A percentile compares a stretch with the other conserved stretches of the same genome.
phyloP scores from a whole-genome alignment of 2,888 invertebrate genomes.

The Euphydryas editha region DNA sequence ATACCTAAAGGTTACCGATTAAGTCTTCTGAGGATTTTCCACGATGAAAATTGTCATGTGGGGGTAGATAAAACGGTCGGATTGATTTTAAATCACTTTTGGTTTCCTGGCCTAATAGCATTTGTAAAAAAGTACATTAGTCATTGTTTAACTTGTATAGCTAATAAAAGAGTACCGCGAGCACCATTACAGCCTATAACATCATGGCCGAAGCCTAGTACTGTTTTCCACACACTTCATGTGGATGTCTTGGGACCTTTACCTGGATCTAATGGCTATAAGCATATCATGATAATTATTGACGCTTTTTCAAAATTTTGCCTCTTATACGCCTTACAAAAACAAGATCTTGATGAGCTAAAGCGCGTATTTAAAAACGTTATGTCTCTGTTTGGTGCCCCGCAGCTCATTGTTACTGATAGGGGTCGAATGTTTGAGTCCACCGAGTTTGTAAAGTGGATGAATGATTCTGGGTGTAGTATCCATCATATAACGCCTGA shows the following conservation, averaged over 20 bases:
- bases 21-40: neutral
- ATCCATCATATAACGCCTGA: slow-evolving; percentile 19
- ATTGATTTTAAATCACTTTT: no score
- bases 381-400: slow-evolving; percentile 13
- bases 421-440: slow-evolving; percentile 16
- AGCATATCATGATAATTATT: slow-evolving; percentile 6
- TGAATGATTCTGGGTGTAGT: slow-evolving; percentile 3
- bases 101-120: slow-evolving; percentile 6
- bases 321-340: slow-evolving; percentile 2
- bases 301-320: slow-evolving; percentile 11
- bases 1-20: neutral
- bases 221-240: neutral
- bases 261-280: neutral
- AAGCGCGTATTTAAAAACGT: neutral
- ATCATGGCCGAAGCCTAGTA: slow-evolving; percentile 3
- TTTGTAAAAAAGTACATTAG: slow-evolving; percentile 1
- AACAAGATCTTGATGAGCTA: neutral
- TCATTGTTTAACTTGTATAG: slow-evolving; percentile 4
- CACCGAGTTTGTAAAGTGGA: slow-evolving; percentile 1
- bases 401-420: slow-evolving; percentile 15
- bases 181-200: slow-evolving; percentile 4
- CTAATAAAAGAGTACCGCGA: neutral
- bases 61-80: neutral
- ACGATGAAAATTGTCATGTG: neutral
- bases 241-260: neutral